Conservation (phyloP, 2,888 invertebrate species). For the Stenurella melanura region DNA sequence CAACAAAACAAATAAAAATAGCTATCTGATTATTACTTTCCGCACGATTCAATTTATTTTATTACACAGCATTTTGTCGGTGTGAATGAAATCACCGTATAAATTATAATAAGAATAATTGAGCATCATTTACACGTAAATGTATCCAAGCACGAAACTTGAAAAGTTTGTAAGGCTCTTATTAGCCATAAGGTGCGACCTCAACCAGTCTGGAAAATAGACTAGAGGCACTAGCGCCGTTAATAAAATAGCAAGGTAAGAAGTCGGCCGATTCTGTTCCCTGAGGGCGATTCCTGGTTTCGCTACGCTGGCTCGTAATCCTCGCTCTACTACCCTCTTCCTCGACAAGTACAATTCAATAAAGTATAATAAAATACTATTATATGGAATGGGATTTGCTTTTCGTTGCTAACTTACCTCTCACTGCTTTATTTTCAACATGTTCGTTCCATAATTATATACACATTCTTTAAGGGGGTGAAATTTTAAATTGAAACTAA, state of each 20-base stretch:
- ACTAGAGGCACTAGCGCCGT: slow-evolving; percentile 26
- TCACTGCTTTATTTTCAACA: slow-evolving; percentile 11
- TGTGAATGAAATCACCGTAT: slow-evolving; percentile 13
- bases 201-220: slow-evolving; percentile 36
- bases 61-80: slow-evolving; percentile 2
- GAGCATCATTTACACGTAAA: slow-evolving; percentile 46
- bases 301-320: slow-evolving; percentile 48
- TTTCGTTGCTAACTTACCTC: slow-evolving; percentile 9
- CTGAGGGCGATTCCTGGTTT: slow-evolving; percentile 53
- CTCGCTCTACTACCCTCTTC: slow-evolving; percentile 43
- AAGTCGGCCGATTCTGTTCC: slow-evolving; percentile 42
- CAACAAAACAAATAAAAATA: not conserved
- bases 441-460: slow-evolving; percentile 2
- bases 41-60: not conserved
- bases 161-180: slow-evolving; percentile 52
- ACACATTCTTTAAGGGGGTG: slow-evolving; percentile 10
- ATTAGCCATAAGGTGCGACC: slow-evolving; percentile 54
- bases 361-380: slow-evolving; percentile 27
- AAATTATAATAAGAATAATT: slow-evolving; percentile 14
- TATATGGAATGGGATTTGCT: slow-evolving; percentile 24
- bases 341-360: slow-evolving; percentile 19
- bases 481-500: not conserved
- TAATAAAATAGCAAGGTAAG: slow-evolving; percentile 33
- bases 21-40: not conserved
- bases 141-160: slow-evolving; percentile 47